A percentile compares a stretch with the other conserved stretches of the same genome.
Conservation (phyloP, 2,113 vertebrate species). For the Alectura lathami region DNA sequence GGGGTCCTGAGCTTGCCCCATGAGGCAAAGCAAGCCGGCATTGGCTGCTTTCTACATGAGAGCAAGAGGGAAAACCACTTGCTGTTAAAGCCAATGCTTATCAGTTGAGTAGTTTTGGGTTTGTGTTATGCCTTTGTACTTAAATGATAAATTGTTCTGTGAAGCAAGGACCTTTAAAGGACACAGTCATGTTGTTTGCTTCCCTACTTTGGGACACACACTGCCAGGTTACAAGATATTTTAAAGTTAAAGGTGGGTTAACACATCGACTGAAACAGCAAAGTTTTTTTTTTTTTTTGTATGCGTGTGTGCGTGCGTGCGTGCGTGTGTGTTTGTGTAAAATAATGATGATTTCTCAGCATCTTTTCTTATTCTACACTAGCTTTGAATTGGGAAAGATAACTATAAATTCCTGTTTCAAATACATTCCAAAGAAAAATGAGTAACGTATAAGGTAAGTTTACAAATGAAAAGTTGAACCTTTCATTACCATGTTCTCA, state of each 20-base stretch:
- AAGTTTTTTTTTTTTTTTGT: neutral
- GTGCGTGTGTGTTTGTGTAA: too few relatives aligned
- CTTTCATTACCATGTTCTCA: neutral
- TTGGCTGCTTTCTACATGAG: neutral
- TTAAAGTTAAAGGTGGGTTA: neutral
- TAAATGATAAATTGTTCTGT: neutral
- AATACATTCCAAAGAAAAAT: neutral
- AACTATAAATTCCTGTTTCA: neutral
- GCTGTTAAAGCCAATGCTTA: neutral
- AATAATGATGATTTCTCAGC: neutral
- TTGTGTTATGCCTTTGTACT: neutral
- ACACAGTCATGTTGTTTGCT: neutral
- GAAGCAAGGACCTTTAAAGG: conserved; percentile 3
- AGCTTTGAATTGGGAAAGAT: neutral
- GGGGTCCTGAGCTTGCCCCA: neutral
- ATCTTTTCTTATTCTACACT: neutral
- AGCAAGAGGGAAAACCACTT: neutral
- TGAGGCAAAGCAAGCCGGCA: neutral
- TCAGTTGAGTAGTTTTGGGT: neutral
- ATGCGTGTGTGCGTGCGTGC: too few relatives aligned
- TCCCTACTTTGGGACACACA: neutral
- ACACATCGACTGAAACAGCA: neutral
- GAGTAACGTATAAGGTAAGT: neutral
- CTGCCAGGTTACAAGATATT: neutral
- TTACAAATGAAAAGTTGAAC: neutral